A percentile compares a stretch with the other conserved stretches of the same genome.
Conservation (phyloP, 1,140 invertebrate species). For the Agrilus planipennis region DNA sequence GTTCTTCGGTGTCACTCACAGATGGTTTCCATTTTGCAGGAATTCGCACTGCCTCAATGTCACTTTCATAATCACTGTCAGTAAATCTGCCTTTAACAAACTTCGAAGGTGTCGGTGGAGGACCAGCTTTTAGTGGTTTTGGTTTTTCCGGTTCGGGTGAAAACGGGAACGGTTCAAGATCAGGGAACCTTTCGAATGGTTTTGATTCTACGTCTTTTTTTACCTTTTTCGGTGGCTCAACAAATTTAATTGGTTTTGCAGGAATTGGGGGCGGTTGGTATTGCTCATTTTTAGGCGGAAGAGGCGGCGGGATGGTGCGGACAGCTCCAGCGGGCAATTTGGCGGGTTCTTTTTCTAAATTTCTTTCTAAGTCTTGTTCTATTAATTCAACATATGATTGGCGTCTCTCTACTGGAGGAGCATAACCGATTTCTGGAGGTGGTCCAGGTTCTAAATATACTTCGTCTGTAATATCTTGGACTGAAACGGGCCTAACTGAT, state of each 20-base stretch:
- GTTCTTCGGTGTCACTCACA: constrained; percentile 54
- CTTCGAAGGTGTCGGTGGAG: constrained; percentile 46
- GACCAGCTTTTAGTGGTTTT: constrained; percentile 31
- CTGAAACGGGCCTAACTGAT: constrained; percentile 28
- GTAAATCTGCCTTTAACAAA: constrained; percentile 45
- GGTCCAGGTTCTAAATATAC: constrained; percentile 46
- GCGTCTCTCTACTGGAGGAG: constrained; percentile 33
- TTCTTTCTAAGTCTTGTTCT: constrained; percentile 44
- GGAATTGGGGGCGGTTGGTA: constrained; percentile 35
- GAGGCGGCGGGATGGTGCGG: constrained; percentile 36
- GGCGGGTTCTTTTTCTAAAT: constrained; percentile 39
- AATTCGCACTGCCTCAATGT: constrained; percentile 43
- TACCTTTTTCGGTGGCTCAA: constrained; percentile 21
- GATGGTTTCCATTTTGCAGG: constrained; percentile 49
- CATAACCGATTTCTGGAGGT: constrained; percentile 52
- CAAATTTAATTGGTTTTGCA: constrained; percentile 25
- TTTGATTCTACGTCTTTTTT: constrained; percentile 15
- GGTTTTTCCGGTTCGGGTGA: constrained; percentile 33
- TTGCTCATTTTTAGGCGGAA: constrained; percentile 38
- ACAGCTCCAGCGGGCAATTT: constrained; percentile 41
- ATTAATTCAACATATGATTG: constrained; percentile 44
- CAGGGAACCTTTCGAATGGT: constrained; percentile 35
- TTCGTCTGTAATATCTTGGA: constrained; percentile 34
- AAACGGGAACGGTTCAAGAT: constrained; percentile 43
- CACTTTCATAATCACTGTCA: constrained; percentile 64